Base-by-base conservation (phyloP, 2,888 invertebrate genomes). In the Vannuccia rotundouncinata region DNA sequence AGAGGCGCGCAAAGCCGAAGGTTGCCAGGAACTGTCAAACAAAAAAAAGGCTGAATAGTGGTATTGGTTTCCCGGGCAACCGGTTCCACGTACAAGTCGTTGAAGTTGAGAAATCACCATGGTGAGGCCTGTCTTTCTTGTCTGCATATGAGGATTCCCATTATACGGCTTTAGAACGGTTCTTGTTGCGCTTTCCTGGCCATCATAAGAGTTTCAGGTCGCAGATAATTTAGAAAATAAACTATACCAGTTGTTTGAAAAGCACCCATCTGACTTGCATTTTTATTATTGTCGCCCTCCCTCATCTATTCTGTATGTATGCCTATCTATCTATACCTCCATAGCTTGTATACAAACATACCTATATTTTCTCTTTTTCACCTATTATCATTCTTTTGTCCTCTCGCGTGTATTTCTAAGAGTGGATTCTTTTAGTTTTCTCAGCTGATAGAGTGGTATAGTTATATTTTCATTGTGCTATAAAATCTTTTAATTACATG, bases 11-110 rank as follows among this genome's bases (percentile, higher is more conserved):
- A 17, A 5, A 45, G 45, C 22, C 66, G 2, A 27, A 22, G 25
- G 66, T 66, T 66, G 66, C 66, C 66, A 66, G 66, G 66, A 66
- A 66, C 66, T 66, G 66, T 66, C 66, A 66, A 66, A 66, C 66
- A 66, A 66, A 66, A 66, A 66, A 27, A 45, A 45, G 45, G 17
- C 66, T 66, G 66, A 66, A 66, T 66, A 66, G 66, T 66, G 66
- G 66, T 66, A 27, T 66, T 22, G 66, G 66, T 66, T 66, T 5
- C 66, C 66, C 66, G 25, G 66, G 66, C 13, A 66, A 66, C 66
- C 5, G 25, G 66, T 66, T 66, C 25, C 25, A 66, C 66, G 66
- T 13, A 17, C 66, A 45, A 45, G 45, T 22, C 66, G 66, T 66
- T 66, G 22, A 66, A 66, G 66, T 66, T 66, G 66, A 66, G 66